These are phyloP conservation scores for Scophthalmus maximus DNA, from an alignment of 2,113 vertebrate species.

Conservation along the genomic window DNA sequence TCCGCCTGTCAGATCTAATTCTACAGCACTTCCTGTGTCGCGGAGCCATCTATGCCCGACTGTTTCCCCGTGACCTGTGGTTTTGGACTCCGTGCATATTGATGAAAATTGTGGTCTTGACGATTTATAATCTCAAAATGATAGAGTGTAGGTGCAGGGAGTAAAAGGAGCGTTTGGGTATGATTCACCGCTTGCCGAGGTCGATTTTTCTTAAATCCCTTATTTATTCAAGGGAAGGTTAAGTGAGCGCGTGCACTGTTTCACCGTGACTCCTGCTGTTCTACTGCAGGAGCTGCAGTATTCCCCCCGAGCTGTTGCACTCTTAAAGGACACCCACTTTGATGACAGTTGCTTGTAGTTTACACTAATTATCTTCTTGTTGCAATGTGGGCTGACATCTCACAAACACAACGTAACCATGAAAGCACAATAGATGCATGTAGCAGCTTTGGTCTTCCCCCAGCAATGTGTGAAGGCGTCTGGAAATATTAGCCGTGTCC, in stretches of 20 bases:
- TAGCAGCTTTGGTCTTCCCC: no score
- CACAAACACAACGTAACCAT: neutral
- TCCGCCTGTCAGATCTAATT: conserved; percentile 38
- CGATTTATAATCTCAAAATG: conserved; percentile 55
- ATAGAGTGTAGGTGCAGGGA: conserved; percentile 26
- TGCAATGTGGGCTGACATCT: neutral
- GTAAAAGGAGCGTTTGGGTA: neutral
- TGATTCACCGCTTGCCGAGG: conserved; percentile 52
- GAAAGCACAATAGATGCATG: no score
- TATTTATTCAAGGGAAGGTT: conserved; percentile 41
- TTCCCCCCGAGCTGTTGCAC: neutral
- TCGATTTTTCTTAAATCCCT: conserved; percentile 50
- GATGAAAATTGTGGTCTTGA: conserved; percentile 44
- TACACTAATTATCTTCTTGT: neutral
- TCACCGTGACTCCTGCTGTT: conserved; percentile 39
- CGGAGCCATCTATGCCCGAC: conserved; percentile 10
- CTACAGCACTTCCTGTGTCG: conserved; percentile 35
- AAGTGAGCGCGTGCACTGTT: conserved; percentile 25
- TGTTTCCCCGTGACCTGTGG: conserved; percentile 32
- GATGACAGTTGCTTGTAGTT: neutral
- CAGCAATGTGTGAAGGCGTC: no score
- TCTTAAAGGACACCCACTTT: conserved; percentile 28
- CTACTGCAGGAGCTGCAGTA: conserved; percentile 15
- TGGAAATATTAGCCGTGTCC: no score
- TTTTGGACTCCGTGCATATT: conserved; percentile 38